Percentiles rank a stretch among this genome's conserved stretches.
Evolutionary conservation across 1,140 invertebrate genomes (phyloP).

Genomic region (Trichomalopsis sarcophagae): DNA sequence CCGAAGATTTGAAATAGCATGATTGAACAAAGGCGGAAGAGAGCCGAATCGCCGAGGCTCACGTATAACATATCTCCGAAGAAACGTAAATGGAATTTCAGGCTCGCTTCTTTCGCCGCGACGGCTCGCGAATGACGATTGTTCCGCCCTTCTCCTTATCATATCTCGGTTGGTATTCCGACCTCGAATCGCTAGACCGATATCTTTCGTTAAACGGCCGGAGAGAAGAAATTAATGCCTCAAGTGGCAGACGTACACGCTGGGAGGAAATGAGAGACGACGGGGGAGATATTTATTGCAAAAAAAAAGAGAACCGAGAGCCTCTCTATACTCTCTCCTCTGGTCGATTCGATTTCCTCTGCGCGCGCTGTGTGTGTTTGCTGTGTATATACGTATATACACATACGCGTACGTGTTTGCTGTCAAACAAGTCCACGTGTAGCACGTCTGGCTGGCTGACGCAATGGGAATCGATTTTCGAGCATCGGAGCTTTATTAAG

Average conservation of each 20-base stretch:
- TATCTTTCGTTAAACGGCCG: neutral
- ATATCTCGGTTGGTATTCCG: neutral
- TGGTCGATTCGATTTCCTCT: conserved; percentile 3
- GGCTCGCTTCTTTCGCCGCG: neutral
- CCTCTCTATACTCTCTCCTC: neutral
- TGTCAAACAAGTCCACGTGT: conserved; percentile 28
- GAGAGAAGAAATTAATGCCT: neutral
- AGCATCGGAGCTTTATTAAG: neutral
- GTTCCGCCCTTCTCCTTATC: neutral
- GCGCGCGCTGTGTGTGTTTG: neutral
- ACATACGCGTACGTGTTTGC: neutral
- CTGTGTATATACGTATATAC: neutral
- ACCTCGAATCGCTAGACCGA: too few species aligned
- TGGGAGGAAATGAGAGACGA: neutral
- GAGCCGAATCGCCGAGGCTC: neutral
- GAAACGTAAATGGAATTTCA: neutral
- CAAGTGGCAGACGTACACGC: neutral
- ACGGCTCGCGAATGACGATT: neutral
- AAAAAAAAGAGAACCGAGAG: too few species aligned
- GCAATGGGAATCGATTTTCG: neutral
- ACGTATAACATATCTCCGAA: neutral
- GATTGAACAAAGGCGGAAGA: neutral
- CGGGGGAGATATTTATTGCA: conserved; percentile 18
- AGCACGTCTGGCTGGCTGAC: neutral
- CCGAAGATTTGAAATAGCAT: neutral